phyloP scores from a whole-genome alignment of 2,797 vertebrate species.

The Eptatretus atami region DNA sequence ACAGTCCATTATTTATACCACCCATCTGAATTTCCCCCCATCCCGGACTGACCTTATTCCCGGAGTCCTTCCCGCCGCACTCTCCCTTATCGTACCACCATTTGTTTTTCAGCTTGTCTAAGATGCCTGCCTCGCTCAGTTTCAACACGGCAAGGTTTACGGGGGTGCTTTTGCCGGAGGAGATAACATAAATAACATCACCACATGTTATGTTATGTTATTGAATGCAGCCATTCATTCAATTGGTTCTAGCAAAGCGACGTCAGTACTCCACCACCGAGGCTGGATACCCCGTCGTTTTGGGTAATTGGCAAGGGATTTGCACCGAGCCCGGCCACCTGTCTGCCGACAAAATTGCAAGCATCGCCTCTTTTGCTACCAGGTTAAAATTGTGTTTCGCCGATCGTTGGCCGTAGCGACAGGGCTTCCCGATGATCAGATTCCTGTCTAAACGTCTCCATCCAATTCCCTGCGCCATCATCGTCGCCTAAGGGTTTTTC shows the following conservation, averaged over 20 bases:
- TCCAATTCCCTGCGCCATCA: no score
- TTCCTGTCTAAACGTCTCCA: no score
- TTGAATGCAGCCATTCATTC: slow-evolving; percentile 61
- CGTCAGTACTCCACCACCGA: slow-evolving; percentile 16
- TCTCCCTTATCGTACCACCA: slow-evolving; percentile 99
- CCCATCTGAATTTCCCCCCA: slow-evolving; percentile 13
- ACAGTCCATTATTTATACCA: not conserved
- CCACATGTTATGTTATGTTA: slow-evolving; percentile 99
- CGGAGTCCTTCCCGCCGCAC: slow-evolving; percentile 99
- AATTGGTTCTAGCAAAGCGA: slow-evolving; percentile 37
- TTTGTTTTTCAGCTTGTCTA: slow-evolving; percentile 99
- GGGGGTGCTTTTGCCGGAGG: slow-evolving; percentile 94
- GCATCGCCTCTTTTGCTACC: no score
- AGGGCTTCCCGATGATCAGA: no score
- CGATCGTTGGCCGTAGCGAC: no score
- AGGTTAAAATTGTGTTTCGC: no score
- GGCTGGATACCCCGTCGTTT: slow-evolving; percentile 60
- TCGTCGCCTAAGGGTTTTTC: no score
- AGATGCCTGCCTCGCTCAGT: slow-evolving; percentile 99
- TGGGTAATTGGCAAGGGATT: slow-evolving; percentile 35
- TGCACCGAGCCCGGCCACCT: slow-evolving; percentile 2
- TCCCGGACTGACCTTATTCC: slow-evolving; percentile 99
- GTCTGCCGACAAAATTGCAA: not conserved
- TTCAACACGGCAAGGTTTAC: slow-evolving; percentile 99
- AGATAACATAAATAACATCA: slow-evolving; percentile 99